Conservation (phyloP, 2,113 vertebrate species). For the Corythornis cristatus region DNA sequence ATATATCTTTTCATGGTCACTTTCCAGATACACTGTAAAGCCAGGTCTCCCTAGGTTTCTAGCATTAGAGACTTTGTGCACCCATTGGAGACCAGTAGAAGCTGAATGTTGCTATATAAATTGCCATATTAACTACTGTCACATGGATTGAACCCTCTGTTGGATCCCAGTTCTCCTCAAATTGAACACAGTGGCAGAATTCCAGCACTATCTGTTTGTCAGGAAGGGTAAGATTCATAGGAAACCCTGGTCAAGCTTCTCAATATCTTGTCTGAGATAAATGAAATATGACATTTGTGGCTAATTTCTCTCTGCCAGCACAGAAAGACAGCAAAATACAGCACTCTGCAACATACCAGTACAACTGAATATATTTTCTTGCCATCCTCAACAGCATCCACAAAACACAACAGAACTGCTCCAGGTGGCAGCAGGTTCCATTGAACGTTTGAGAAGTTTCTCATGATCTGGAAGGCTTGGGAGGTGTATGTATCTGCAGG, state of each 20-base stretch:
- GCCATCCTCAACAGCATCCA: background rate
- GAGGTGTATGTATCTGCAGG: background rate
- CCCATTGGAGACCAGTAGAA: background rate
- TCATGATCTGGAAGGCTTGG: background rate
- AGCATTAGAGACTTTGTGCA: background rate
- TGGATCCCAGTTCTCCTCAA: background rate
- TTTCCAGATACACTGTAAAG: slow-evolving; percentile 16
- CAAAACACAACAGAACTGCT: background rate
- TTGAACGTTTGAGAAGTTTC: background rate
- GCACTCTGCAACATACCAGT: background rate
- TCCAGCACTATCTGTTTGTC: background rate
- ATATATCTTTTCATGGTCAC: background rate
- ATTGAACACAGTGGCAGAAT: background rate
- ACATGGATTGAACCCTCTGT: background rate
- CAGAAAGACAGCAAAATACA: background rate
- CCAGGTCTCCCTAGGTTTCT: background rate
- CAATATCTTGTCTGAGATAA: background rate
- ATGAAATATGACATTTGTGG: background rate
- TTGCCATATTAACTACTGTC: background rate
- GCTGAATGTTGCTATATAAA: background rate
- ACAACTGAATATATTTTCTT: background rate
- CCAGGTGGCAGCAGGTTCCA: background rate
- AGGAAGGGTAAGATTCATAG: background rate
- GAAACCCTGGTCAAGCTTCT: background rate
- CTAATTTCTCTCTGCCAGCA: background rate